Percentiles rank a stretch among this genome's conserved stretches.
phyloP scores from a whole-genome alignment of 2,888 invertebrate genomes.

The Coelinius sp. region DNA sequence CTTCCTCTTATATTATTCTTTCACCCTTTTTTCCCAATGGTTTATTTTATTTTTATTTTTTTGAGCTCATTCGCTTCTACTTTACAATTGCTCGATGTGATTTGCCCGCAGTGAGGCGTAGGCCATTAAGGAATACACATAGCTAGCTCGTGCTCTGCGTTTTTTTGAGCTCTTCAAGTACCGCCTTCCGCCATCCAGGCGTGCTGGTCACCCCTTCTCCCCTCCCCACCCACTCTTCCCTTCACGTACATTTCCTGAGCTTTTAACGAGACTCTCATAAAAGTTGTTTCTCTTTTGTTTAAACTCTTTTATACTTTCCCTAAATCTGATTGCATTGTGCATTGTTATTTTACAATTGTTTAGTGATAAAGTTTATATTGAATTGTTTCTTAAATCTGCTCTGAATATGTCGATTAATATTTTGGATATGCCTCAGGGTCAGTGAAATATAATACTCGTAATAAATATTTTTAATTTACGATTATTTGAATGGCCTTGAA shows the following conservation, averaged over 20 bases:
- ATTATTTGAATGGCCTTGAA: too few relatives aligned
- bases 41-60: constrained; percentile 25
- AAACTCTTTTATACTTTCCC: constrained; percentile 34
- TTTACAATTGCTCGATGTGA: constrained; percentile 43
- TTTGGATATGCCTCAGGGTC: too few relatives aligned
- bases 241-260: constrained; percentile 61
- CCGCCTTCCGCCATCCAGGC: constrained; percentile 49
- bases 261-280: constrained; percentile 61
- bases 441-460: too few relatives aligned
- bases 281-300: constrained; percentile 42
- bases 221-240: constrained; percentile 29
- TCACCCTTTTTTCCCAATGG: not conserved
- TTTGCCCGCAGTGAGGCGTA: constrained; percentile 49
- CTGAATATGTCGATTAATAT: too few relatives aligned
- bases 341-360: not conserved
- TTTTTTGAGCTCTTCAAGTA: constrained; percentile 59
- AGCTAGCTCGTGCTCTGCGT: constrained; percentile 49
- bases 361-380: not conserved
- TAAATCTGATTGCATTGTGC: constrained; percentile 31
- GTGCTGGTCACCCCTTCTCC: constrained; percentile 29
- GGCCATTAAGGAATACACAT: constrained; percentile 60
- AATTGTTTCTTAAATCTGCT: too few relatives aligned
- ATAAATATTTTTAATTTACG: too few relatives aligned
- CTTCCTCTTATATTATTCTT: constrained; percentile 24
- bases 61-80: constrained; percentile 35